Conservation (phyloP, 2,113 vertebrate species). For the Channa maculata region DNA sequence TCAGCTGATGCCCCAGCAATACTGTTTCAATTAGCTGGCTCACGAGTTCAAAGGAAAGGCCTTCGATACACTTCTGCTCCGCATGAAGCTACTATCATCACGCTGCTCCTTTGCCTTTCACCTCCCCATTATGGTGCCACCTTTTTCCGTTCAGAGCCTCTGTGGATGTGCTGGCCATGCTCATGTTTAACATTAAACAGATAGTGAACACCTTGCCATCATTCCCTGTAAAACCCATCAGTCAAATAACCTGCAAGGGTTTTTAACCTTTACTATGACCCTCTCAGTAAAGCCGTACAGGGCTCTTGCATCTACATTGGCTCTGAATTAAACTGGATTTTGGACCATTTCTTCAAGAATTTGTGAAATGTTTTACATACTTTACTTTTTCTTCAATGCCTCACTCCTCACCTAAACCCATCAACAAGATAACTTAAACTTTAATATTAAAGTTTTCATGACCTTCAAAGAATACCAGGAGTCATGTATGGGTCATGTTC, state of each 20-base stretch:
- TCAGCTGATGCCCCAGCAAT: slow-evolving; percentile 68
- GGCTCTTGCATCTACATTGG: slow-evolving; percentile 9
- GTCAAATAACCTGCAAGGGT: slow-evolving; percentile 64
- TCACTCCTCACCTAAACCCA: slow-evolving; percentile 5
- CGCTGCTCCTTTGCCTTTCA: slow-evolving; percentile 67
- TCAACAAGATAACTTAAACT: not conserved
- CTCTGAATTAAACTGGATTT: not conserved
- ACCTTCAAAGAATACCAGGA: slow-evolving; percentile 13
- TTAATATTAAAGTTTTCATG: not conserved
- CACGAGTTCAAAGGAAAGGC: slow-evolving; percentile 81
- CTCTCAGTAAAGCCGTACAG: slow-evolving; percentile 26
- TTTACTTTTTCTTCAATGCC: not conserved
- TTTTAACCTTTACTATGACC: slow-evolving; percentile 53
- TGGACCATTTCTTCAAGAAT: not conserved
- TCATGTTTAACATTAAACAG: slow-evolving; percentile 81
- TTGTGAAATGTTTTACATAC: not conserved
- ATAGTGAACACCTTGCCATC: slow-evolving; percentile 53
- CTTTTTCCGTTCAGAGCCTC: slow-evolving; percentile 64
- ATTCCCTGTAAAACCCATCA: slow-evolving; percentile 59
- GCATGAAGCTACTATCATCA: slow-evolving; percentile 78
- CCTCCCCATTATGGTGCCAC: slow-evolving; percentile 67
- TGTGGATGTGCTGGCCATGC: slow-evolving; percentile 30
- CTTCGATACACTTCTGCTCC: slow-evolving; percentile 69
- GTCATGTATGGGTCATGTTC: slow-evolving; percentile 29
- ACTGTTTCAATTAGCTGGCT: slow-evolving; percentile 84